Evolutionary conservation across 2,888 invertebrate genomes (phyloP), one percentile per base, ranked within the genome.

Genomic region (Cryptocephalus moraei): DNA sequence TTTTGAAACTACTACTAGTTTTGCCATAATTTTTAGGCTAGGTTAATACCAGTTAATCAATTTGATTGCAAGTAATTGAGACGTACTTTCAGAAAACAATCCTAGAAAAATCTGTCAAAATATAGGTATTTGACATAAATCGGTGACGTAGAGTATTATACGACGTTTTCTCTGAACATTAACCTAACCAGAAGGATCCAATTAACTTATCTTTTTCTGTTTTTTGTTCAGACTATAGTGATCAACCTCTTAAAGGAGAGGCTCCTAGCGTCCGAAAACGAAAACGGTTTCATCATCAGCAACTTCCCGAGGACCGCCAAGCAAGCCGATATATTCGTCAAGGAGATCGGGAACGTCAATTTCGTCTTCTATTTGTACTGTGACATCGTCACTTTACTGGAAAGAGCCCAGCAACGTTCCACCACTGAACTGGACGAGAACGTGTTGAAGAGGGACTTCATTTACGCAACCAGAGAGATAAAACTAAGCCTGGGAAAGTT

Each of bases 171-270:
- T 22, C 22, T 22, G 6, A 4, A 6, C n/a, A 4, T 22, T 22
- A 2, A 4, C 22, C 22, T 4, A 22, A 22, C 6, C 22, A 22
- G n/a, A n/a, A n/a, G n/a, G n/a, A n/a, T n/a, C n/a, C n/a, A n/a
- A n/a, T n/a, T n/a, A n/a, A n/a, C n/a, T n/a, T n/a, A n/a, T n/a
- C 22, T 22, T 22, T 2, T 47, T 40, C 3, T 39, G 43, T 64
- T 36, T 22, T 10, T 8, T 6, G 14, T 63, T 2, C 63, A 78
- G 78, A 73, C 73, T 68, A 55, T 75, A 42, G 74, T 75, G 51
- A 71, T 78, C 22, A 76, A 79, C 55, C 63, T 79, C 48, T 72
- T 79, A 52, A 78, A 78, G 57, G 78, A 78, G 59, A 70, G 73
- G 41, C 75, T 79, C 74, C 63, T 78, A 48, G 56, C 71, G 44